Percentiles rank a stretch among this genome's conserved stretches.
Evolutionary conservation across 2,113 vertebrate genomes (phyloP).

Genomic region (Apodemus speciosus): DNA sequence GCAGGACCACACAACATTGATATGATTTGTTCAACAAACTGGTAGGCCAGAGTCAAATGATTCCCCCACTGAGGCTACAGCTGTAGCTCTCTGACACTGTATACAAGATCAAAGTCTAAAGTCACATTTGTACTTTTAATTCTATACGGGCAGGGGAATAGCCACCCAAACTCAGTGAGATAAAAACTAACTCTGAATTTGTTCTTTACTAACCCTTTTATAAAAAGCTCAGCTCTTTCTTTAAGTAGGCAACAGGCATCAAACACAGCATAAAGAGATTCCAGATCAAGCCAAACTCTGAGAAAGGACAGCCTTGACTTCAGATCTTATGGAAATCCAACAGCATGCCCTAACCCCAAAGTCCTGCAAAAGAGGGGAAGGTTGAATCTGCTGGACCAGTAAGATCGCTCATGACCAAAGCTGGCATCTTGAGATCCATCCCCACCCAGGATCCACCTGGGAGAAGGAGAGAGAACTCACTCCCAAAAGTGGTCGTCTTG

Average conservation of each 20-base stretch:
- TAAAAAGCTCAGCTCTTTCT: not conserved
- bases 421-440: not conserved
- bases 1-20: not conserved
- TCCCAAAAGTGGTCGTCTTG: not conserved
- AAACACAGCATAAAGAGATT: not conserved
- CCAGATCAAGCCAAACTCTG: not conserved
- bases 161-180: not conserved
- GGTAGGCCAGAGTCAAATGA: not conserved
- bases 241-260: not conserved
- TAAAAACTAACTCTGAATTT: not conserved
- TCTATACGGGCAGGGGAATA: not conserved
- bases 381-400: not conserved
- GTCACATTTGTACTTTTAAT: not conserved
- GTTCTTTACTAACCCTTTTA: not conserved
- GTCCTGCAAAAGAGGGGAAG: not conserved
- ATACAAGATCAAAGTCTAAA: conserved; percentile 1
- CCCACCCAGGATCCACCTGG: not conserved
- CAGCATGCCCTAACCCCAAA: not conserved
- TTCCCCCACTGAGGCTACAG: not conserved
- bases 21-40: not conserved
- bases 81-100: not conserved
- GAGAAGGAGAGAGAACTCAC: not conserved
- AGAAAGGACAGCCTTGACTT: not conserved
- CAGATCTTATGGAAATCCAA: not conserved
- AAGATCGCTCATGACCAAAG: not conserved